Conservation (phyloP, 2,797 vertebrate genomes). For the Falco peregrinus region DNA sequence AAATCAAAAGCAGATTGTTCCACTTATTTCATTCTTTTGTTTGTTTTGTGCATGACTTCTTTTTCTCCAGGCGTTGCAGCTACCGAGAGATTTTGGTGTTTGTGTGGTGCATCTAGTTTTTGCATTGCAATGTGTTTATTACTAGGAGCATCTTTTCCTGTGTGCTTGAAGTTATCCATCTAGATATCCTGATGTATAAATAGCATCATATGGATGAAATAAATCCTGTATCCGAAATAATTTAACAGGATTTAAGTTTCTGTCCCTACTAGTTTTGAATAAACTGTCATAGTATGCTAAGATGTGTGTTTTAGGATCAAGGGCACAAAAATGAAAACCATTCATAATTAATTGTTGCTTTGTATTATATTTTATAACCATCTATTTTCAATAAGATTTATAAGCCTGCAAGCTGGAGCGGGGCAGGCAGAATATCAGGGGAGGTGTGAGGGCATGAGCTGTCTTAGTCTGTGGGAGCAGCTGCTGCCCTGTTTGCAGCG, state of each 20-base stretch:
- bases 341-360: neutral
- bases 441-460: neutral
- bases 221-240: neutral
- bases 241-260: neutral
- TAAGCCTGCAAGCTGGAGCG: neutral
- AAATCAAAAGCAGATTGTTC: neutral
- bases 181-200: neutral
- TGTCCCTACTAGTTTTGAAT: neutral
- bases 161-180: neutral
- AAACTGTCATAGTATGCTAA: neutral
- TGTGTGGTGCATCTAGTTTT: neutral
- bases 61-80: neutral
- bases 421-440: neutral
- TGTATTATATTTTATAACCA: neutral
- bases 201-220: neutral
- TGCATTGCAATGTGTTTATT: neutral
- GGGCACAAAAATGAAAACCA: neutral
- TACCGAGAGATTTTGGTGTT: neutral
- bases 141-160: neutral
- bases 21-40: neutral
- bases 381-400: neutral
- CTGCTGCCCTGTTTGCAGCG: accelerated
- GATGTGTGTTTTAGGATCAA: neutral
- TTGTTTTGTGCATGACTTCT: neutral
- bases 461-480: neutral